phyloP scores from a whole-genome alignment of 2,888 invertebrate species.

The Caenorhabditis panamensis region DNA sequence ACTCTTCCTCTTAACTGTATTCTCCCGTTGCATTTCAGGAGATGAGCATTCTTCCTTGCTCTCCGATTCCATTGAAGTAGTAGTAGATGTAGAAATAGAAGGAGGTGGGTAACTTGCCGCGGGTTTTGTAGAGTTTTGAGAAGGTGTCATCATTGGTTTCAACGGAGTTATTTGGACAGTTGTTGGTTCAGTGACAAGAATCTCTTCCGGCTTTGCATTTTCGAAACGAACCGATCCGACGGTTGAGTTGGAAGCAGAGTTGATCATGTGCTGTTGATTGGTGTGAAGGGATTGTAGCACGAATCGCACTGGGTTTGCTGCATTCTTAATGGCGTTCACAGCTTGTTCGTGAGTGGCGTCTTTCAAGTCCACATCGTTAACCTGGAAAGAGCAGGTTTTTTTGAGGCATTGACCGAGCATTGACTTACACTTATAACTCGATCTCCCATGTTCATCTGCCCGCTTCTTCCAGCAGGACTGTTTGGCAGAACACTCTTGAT shows the following conservation, averaged over 20 bases:
- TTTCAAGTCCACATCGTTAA: constrained; percentile 92
- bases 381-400: constrained; percentile 83
- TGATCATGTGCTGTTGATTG: constrained; percentile 68
- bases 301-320: constrained; percentile 91
- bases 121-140: constrained; percentile 18
- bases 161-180: constrained; percentile 42
- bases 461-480: constrained; percentile 93
- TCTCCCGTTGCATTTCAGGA: constrained; percentile 50
- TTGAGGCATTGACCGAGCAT: no score
- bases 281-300: constrained; percentile 88
- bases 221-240: constrained; percentile 69
- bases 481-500: constrained; percentile 95
- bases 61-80: constrained; percentile 52
- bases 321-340: constrained; percentile 93
- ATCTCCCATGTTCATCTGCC: constrained; percentile 84
- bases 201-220: constrained; percentile 48
- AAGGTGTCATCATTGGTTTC: constrained; percentile 51
- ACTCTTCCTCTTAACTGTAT: constrained; percentile 43
- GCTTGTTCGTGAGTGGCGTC: constrained; percentile 94
- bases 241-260: constrained; percentile 71
- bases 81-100: constrained; percentile 48
- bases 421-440: constrained; percentile 83
- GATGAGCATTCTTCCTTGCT: constrained; percentile 53
- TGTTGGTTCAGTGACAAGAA: constrained; percentile 11
- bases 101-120: constrained; percentile 23